phyloP scores from a whole-genome alignment of 1,140 invertebrate genomes.

The Zaprionus ghesquierei region DNA sequence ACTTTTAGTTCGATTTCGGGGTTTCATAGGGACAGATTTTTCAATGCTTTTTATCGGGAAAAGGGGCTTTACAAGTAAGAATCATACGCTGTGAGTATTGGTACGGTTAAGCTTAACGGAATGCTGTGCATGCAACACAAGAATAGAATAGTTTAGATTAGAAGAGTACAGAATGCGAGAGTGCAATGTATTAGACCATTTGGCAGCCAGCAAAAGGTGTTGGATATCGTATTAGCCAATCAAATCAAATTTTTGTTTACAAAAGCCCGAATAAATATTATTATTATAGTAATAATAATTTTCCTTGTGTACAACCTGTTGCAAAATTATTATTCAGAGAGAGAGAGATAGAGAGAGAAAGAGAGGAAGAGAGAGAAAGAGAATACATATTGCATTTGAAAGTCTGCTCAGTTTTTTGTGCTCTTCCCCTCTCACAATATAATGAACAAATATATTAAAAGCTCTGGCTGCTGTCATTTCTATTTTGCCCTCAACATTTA shows the following conservation, averaged over 20 bases:
- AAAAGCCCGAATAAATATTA: not conserved
- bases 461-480: slow-evolving; percentile 38
- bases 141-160: slow-evolving; percentile 17
- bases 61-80: not conserved
- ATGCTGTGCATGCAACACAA: slow-evolving; percentile 30
- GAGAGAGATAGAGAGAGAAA: not conserved
- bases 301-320: slow-evolving; percentile 63
- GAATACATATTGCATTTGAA: not conserved
- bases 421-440: not conserved
- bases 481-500: slow-evolving; percentile 24
- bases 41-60: not conserved
- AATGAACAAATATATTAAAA: slow-evolving; percentile 26
- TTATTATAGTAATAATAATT: slow-evolving; percentile 2
- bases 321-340: slow-evolving; percentile 19
- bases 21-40: not conserved
- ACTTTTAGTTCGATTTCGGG: slow-evolving; percentile 2
- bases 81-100: not conserved
- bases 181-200: slow-evolving; percentile 25
- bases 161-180: slow-evolving; percentile 6
- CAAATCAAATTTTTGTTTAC: slow-evolving; percentile 25
- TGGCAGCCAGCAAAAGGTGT: slow-evolving; percentile 24
- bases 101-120: not conserved
- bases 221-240: slow-evolving; percentile 32
- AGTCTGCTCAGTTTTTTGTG: not conserved
- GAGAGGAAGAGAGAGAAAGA: not conserved